A percentile compares a stretch with the other conserved stretches of the same genome.
phyloP scores from a whole-genome alignment of 2,888 invertebrate species.

The Eupeodes luniger region DNA sequence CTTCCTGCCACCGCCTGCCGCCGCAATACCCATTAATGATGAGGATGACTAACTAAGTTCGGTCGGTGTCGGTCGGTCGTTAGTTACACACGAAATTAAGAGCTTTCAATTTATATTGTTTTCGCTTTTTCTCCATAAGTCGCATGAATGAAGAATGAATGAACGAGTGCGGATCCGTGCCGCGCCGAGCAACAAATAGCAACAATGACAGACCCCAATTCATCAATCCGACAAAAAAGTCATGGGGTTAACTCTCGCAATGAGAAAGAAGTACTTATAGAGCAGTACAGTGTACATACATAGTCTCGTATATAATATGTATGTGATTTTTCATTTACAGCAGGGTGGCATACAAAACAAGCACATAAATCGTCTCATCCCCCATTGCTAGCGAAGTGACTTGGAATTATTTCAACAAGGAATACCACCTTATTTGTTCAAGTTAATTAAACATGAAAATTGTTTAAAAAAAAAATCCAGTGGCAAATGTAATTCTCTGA shows the following conservation, averaged over 20 bases:
- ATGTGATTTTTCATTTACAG: not conserved
- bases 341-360: not conserved
- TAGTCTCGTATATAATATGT: too few species aligned
- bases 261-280: conserved; percentile 9
- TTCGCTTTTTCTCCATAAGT: conserved; percentile 16
- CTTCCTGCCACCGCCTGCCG: conserved; percentile 30
- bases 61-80: not conserved
- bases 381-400: not conserved
- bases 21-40: conserved; percentile 31
- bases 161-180: conserved; percentile 17
- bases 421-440: conserved; percentile 65
- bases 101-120: conserved; percentile 61
- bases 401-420: conserved; percentile 25
- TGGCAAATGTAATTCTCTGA: conserved; percentile 37
- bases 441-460: conserved; percentile 61
- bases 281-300: too few species aligned
- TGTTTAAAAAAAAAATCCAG: conserved; percentile 2
- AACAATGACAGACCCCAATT: conserved; percentile 65
- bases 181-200: conserved; percentile 1
- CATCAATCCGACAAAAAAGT: conserved; percentile 58
- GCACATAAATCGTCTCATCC: not conserved
- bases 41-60: conserved; percentile 42
- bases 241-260: conserved; percentile 63
- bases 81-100: conserved; percentile 40
- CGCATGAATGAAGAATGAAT: conserved; percentile 49